Percentiles rank a stretch among this genome's conserved stretches.
phyloP scores from a whole-genome alignment of 2,113 vertebrate genomes.

The Blennius ocellaris region DNA sequence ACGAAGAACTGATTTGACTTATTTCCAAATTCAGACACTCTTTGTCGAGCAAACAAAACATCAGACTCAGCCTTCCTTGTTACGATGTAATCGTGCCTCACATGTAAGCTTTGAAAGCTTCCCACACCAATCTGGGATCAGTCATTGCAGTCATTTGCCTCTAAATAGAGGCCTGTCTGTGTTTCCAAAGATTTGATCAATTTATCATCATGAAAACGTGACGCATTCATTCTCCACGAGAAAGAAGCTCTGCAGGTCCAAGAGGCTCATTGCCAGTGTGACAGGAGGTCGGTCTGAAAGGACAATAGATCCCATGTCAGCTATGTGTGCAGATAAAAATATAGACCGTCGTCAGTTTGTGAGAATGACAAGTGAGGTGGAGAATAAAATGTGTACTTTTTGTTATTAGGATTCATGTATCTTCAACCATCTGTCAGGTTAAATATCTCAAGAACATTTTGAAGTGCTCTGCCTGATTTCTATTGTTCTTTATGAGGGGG shows the following conservation, averaged over 20 bases:
- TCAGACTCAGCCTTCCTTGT: neutral
- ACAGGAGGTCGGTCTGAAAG: no score
- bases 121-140: neutral
- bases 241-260: neutral
- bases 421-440: conserved; percentile 1
- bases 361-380: conserved; percentile 1
- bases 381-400: conserved; percentile 6
- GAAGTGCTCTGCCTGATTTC: neutral
- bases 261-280: no score
- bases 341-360: neutral
- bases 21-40: no score
- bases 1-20: neutral
- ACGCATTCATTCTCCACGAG: neutral
- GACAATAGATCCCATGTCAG: no score
- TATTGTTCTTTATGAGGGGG: neutral
- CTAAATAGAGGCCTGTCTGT: neutral
- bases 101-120: neutral
- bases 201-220: neutral
- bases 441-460: neutral
- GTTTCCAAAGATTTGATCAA: conserved; percentile 1
- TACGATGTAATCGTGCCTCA: neutral
- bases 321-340: neutral
- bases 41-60: no score
- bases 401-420: neutral
- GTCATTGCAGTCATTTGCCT: neutral